Evolutionary conservation across 2,113 vertebrate species (phyloP).

Genomic region (Festucalex cinctus): DNA sequence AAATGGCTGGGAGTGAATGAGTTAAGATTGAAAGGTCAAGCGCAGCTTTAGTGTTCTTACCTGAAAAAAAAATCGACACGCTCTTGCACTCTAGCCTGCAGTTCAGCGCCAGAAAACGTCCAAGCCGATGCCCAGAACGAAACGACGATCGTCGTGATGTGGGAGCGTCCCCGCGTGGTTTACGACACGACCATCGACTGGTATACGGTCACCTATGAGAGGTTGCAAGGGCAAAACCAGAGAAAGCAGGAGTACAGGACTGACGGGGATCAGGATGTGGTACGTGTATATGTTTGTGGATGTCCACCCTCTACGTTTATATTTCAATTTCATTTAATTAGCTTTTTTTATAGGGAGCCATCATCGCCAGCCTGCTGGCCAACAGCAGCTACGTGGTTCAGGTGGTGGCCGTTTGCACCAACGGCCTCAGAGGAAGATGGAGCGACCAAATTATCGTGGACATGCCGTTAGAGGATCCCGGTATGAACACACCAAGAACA

Average conservation of each 20-base stretch:
- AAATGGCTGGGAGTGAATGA: too few relatives aligned
- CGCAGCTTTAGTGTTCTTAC: background rate
- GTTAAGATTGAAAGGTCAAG: background rate
- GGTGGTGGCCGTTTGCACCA: constrained; percentile 90
- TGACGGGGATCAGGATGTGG: constrained; percentile 96
- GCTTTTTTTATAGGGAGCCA: constrained; percentile 80
- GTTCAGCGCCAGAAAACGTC: constrained; percentile 89
- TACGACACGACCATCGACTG: constrained; percentile 89
- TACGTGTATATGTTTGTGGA: constrained; percentile 54
- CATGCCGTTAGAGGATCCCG: constrained; percentile 86
- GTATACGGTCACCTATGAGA: constrained; percentile 89
- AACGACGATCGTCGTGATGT: constrained; percentile 89
- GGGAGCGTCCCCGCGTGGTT: constrained; percentile 89
- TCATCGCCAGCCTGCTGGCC: constrained; percentile 83
- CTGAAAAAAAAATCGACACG: background rate
- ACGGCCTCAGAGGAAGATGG: constrained; percentile 85
- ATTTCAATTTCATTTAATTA: background rate
- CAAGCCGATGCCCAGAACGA: constrained; percentile 91
- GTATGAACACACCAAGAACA: constrained; percentile 63
- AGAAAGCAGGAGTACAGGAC: constrained; percentile 88
- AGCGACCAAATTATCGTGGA: constrained; percentile 94
- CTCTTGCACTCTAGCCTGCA: constrained; percentile 77
- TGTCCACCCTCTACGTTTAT: background rate
- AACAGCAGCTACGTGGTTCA: constrained; percentile 97
- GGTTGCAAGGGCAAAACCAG: constrained; percentile 82